phyloP scores from a whole-genome alignment of 2,888 invertebrate genomes.

The Dermolepida albohirtum region DNA sequence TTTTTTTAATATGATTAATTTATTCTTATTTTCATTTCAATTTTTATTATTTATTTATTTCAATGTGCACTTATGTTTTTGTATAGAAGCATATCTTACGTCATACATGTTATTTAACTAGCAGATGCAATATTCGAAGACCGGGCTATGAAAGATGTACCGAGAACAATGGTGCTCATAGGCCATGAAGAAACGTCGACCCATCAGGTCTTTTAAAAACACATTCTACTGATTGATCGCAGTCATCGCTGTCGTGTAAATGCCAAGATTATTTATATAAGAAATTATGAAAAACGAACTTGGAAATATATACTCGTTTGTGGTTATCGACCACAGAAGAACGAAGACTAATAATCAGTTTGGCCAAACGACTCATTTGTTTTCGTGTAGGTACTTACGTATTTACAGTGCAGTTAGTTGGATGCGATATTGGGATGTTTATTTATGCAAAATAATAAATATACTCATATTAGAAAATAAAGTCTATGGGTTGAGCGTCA shows the following conservation, averaged over 20 bases:
- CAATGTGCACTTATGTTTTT: too few species aligned
- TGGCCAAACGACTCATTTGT: slow-evolving; percentile 30
- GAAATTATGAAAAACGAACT: slow-evolving; percentile 29
- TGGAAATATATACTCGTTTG: neutral
- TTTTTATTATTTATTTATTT: too few species aligned
- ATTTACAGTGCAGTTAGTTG: too few species aligned
- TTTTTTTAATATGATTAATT: too few species aligned
- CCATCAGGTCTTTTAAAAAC: slow-evolving; percentile 24
- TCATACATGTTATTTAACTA: too few species aligned
- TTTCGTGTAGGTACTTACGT: neutral
- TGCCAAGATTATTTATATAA: slow-evolving; percentile 38
- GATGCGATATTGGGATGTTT: too few species aligned
- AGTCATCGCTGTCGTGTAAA: slow-evolving; percentile 41
- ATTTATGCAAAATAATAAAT: too few species aligned
- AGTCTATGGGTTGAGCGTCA: too few species aligned
- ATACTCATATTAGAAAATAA: too few species aligned
- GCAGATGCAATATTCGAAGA: neutral
- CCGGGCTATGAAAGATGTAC: neutral
- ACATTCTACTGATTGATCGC: slow-evolving; percentile 37
- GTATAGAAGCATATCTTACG: too few species aligned
- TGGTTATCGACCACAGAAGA: slow-evolving; percentile 15
- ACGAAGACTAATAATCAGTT: slow-evolving; percentile 7
- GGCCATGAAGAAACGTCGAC: slow-evolving; percentile 38
- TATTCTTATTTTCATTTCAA: too few species aligned
- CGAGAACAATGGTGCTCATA: too few species aligned